Base-by-base conservation (phyloP, 2,888 invertebrate species). In the Caenorhabditis sp. region DNA sequence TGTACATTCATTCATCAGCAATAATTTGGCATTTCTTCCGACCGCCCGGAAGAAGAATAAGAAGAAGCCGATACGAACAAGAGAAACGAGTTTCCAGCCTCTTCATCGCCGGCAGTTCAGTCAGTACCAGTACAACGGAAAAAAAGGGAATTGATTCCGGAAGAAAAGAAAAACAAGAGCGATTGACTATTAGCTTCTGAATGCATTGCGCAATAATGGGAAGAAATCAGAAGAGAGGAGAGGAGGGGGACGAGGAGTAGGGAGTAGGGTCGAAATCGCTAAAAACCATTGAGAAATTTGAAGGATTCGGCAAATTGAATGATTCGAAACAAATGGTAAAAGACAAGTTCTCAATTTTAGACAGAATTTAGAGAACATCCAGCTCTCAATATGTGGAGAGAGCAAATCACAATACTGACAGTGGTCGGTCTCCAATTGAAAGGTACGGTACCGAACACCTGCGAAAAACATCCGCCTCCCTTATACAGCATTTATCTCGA, bases 1-100 rank as follows among this genome's bases (percentile, higher is more conserved):
- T 68, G 69, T 77, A 69, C 69, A 69, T 70, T 77, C 76, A 77
- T 77, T 77, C 77, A 77, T 77, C 77, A 77, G 44, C 49, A 76
- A 76, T 77, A 77, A 77, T 77, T 77, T 77, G 77, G 69, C 59
- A 49, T 75, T 75, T 69, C 76, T 76, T 69, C 54, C 66, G 64
- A 74, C 41, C 35, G 68, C 59, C 61, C 61, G 68, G 68, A 76
- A 44, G 44, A 14, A 31, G 31, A 31, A n/a, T n/a, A n/a, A n/a
- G n/a, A n/a, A n/a, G n/a, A 31, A 76, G 51, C 44, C n/a, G 44
- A 70, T 44, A 70, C 51, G 66, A 76, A 68, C 19, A 28, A 38
- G 49, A 64, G 24, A 76, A 76, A 76, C 76, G 76, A 68, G 76
- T 76, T 75, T 75, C 38, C 68, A 68, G 68, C 68, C 51, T 68